Conservation (phyloP, 2,888 invertebrate genomes). For the Chrysolina americana region DNA sequence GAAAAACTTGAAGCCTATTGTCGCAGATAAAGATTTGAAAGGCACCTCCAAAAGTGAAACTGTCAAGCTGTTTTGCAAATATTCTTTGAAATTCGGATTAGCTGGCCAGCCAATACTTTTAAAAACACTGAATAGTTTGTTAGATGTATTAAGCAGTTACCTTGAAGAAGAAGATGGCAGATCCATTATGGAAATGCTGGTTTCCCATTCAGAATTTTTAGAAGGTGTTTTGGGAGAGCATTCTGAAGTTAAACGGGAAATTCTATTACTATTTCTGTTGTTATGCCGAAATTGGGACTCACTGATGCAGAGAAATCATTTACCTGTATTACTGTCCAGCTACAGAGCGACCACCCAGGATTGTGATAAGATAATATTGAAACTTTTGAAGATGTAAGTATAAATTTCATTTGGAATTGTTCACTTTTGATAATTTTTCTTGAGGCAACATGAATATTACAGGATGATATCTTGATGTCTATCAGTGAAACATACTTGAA, state of each 20-base stretch:
- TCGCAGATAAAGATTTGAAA: slow-evolving; percentile 41
- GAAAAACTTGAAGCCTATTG: slow-evolving; percentile 42
- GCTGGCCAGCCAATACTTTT: slow-evolving; percentile 57
- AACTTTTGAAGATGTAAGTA: slow-evolving; percentile 79
- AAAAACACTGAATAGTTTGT: slow-evolving; percentile 73
- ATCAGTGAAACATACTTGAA: too few relatives aligned
- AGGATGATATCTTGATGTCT: too few relatives aligned
- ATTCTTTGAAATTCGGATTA: slow-evolving; percentile 78
- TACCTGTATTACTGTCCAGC: slow-evolving; percentile 83
- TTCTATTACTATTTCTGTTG: slow-evolving; percentile 77
- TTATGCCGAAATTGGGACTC: slow-evolving; percentile 77
- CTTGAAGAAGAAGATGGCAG: slow-evolving; percentile 71
- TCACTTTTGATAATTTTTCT: too few relatives aligned
- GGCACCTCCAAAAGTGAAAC: slow-evolving; percentile 66
- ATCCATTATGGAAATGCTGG: slow-evolving; percentile 81
- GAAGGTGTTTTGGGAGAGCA: slow-evolving; percentile 78
- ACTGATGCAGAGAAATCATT: slow-evolving; percentile 78
- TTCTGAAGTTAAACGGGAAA: slow-evolving; percentile 62
- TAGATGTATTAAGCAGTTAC: slow-evolving; percentile 71
- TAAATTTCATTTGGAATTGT: not conserved
- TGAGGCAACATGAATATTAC: too few relatives aligned
- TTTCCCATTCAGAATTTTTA: slow-evolving; percentile 84
- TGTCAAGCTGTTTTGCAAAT: slow-evolving; percentile 77
- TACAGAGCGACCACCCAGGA: slow-evolving; percentile 82
- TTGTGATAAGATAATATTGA: slow-evolving; percentile 80